Base-by-base conservation (phyloP, 2,113 vertebrate species). In the Sinocyclocheilus maitianheensis region DNA sequence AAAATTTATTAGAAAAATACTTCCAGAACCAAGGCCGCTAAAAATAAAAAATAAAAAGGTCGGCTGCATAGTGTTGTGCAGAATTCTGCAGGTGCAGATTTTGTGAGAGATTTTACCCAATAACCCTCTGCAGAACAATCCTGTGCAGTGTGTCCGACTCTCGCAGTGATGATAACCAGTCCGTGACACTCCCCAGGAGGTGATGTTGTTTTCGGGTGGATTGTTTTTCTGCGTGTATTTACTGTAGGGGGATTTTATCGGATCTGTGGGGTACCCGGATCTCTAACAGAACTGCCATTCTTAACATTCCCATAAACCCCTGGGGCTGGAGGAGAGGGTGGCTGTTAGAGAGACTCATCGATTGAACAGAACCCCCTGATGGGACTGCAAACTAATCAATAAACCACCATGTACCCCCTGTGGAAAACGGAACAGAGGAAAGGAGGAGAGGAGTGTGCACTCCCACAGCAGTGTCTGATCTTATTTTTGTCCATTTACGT, bases 291-390 rank as follows among this genome's bases (percentile, higher is more conserved):
- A 53, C 85, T 85, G 85, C 84, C 89, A 87, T 89, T 89, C 84
- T 86, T 83, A 63, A 86, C 88, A 87, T 89, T 91, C 86, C 88
- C 90, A 90, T 86, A 89, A 90, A 88, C 91, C 90, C 90, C 74
- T 2, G 84, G 89, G 91, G 90, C 81, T 76, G 65, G 43, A 76
- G 79, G 43, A 43, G 16, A 24, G 78, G 77, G 78, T 69, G 43
- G 88, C 90, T 89, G 78, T 87, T 88, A 78, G 89, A 78, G 89
- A 91, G 88, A 91, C 89, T 88, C 92, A 94, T 95, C 91, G 94
- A 95, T 94, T 93, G 92, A 91, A 92, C 91, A 92, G 93, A 69
- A 93, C 92, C 89, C 91, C 91, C 92, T 80, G 71, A 60, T 83
- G 87, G 83, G 87, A 88, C 90, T 77, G 69, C 90, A 91, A 90